A percentile compares a stretch with the other conserved stretches of the same genome.
phyloP scores from a whole-genome alignment of 2,888 invertebrate species.

The Diaprepes abbreviatus region DNA sequence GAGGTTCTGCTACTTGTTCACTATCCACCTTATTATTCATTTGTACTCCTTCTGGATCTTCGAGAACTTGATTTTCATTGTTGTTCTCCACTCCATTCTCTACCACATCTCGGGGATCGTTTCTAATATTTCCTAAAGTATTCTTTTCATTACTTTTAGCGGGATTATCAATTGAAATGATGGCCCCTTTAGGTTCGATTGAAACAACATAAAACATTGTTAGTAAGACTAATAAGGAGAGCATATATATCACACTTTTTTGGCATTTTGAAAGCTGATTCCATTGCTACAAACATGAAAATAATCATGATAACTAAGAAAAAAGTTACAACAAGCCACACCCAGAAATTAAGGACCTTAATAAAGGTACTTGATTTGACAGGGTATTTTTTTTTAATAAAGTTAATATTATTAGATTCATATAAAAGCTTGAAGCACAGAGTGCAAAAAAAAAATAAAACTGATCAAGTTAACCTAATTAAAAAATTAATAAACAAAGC shows the following conservation, averaged over 20 bases:
- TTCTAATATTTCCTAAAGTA: slow-evolving; percentile 60
- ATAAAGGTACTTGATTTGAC: too few relatives aligned
- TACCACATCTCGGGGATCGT: slow-evolving; percentile 59
- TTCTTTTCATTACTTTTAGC: slow-evolving; percentile 57
- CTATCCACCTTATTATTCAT: slow-evolving; percentile 54
- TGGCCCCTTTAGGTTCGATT: slow-evolving; percentile 61
- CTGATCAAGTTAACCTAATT: too few relatives aligned
- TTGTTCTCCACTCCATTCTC: slow-evolving; percentile 58
- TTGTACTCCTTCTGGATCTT: slow-evolving; percentile 69
- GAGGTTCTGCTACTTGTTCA: slow-evolving; percentile 60
- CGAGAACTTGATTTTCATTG: slow-evolving; percentile 67
- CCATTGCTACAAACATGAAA: slow-evolving; percentile 79
- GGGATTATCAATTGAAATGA: slow-evolving; percentile 57
- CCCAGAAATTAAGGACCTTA: too few relatives aligned
- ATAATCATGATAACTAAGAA: too few relatives aligned
- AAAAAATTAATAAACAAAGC: too few relatives aligned
- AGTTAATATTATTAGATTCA: too few relatives aligned
- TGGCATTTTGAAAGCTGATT: slow-evolving; percentile 88
- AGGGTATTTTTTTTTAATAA: too few relatives aligned
- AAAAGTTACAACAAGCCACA: too few relatives aligned
- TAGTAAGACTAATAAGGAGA: slow-evolving; percentile 71
- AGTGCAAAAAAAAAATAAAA: too few relatives aligned
- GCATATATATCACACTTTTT: slow-evolving; percentile 80
- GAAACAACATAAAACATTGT: slow-evolving; percentile 75
- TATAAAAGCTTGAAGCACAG: too few relatives aligned